These are phyloP conservation scores for Drosophila demipolita DNA, from an alignment of 2,888 invertebrate species.

Conservation along the genomic window DNA sequence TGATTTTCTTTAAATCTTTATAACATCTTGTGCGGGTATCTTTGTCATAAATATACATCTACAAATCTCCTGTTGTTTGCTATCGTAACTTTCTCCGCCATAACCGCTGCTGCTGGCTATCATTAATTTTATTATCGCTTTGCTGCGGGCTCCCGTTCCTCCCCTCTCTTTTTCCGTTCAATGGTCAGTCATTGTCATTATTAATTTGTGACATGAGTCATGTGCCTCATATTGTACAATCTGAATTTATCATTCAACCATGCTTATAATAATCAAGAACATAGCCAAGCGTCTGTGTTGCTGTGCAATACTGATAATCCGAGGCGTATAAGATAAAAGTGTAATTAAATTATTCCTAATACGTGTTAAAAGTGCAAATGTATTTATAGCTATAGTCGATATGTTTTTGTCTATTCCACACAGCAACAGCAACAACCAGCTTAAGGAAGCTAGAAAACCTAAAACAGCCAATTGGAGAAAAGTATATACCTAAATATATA, in stretches of 20 bases:
- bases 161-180: conserved; percentile 23
- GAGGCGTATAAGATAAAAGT: conserved; percentile 29
- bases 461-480: conserved; percentile 21
- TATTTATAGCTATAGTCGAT: conserved; percentile 63
- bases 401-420: conserved; percentile 35
- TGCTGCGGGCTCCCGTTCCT: conserved; percentile 50
- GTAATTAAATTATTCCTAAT: conserved; percentile 49
- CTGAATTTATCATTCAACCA: conserved; percentile 35
- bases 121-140: conserved; percentile 58
- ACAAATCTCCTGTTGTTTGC: conserved; percentile 37
- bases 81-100: conserved; percentile 60
- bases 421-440: conserved; percentile 20
- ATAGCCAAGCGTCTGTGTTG: conserved; percentile 22
- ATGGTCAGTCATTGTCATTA: conserved; percentile 57
- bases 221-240: conserved; percentile 16
- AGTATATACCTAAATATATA: conserved; percentile 27
- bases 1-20: conserved; percentile 16
- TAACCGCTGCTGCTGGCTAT: conserved; percentile 19
- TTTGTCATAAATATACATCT: conserved; percentile 19
- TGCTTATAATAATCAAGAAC: neutral
- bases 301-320: conserved; percentile 28
- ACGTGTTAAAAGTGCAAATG: conserved; percentile 2
- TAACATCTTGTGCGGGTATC: conserved; percentile 10
- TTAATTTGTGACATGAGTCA: conserved; percentile 42
- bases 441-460: conserved; percentile 10